Conservation (phyloP, 2,113 vertebrate genomes). For the Phalacrocorax aristotelis region DNA sequence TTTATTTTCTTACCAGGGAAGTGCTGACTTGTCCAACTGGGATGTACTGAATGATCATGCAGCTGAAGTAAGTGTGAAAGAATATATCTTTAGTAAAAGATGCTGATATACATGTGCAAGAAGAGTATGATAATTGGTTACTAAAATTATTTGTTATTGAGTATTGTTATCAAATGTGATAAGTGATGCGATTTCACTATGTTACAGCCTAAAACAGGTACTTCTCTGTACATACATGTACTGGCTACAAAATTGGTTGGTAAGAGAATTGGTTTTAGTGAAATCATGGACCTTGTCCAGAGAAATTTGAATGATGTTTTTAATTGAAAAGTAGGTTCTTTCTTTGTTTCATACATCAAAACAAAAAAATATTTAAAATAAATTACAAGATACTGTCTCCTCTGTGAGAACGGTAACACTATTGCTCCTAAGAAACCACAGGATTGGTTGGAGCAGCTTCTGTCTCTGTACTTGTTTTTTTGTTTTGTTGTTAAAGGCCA, state of each 20-base stretch:
- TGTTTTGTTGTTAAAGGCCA: background rate
- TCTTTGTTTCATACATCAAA: background rate
- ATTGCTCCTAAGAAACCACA: background rate
- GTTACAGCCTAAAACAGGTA: background rate
- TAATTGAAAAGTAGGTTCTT: background rate
- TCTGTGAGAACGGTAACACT: background rate
- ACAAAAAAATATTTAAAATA: background rate
- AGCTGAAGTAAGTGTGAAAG: constrained; percentile 12
- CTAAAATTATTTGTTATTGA: background rate
- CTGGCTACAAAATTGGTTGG: background rate
- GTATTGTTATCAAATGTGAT: background rate
- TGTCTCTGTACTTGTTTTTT: background rate
- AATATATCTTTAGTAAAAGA: background rate
- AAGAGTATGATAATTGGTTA: background rate
- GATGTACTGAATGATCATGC: background rate
- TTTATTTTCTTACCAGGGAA: background rate
- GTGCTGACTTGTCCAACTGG: background rate
- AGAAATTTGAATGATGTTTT: background rate
- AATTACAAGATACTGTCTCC: background rate
- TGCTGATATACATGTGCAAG: background rate
- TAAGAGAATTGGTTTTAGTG: background rate
- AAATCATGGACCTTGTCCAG: background rate
- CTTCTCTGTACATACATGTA: accelerated
- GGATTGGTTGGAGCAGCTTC: background rate
- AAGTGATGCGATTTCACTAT: background rate